Percentiles rank a stretch among this genome's conserved stretches.
phyloP scores from a whole-genome alignment of 2,888 invertebrate genomes.

The Eupithecia vulgata region DNA sequence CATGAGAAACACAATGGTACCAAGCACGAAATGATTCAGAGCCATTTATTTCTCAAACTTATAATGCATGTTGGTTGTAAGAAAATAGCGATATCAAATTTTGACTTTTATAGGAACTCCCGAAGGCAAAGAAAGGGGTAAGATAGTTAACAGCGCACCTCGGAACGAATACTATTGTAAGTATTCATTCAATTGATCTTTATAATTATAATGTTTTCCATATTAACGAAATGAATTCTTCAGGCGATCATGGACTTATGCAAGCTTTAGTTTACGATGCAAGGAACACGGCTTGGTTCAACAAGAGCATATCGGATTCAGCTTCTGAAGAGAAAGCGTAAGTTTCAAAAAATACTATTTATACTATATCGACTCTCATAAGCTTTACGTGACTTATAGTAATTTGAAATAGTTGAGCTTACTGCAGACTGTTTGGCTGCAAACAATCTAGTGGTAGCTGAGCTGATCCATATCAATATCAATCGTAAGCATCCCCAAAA shows the following conservation, averaged over 20 bases:
- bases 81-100: not conserved
- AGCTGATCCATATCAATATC: not conserved
- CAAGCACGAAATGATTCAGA: conserved; percentile 3
- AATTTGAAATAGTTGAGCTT: too few relatives aligned
- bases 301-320: conserved; percentile 88
- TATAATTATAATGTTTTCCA: not conserved
- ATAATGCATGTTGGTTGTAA: not conserved
- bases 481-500: not conserved
- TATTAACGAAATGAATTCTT: conserved; percentile 16
- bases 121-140: conserved; percentile 70
- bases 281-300: conserved; percentile 93
- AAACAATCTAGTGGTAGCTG: not conserved
- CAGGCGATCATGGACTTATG: conserved; percentile 93
- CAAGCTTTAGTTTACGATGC: conserved; percentile 95
- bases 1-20: conserved; percentile 73
- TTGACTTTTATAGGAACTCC: conserved; percentile 62
- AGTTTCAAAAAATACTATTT: conserved; percentile 50
- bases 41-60: not conserved
- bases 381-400: not conserved
- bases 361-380: not conserved
- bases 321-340: conserved; percentile 87
- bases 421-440: not conserved
- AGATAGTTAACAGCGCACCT: conserved; percentile 71
- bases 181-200: conserved; percentile 51
- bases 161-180: conserved; percentile 82